Conservation (phyloP, 2,113 vertebrate genomes). For the Vireo altiloquus region DNA sequence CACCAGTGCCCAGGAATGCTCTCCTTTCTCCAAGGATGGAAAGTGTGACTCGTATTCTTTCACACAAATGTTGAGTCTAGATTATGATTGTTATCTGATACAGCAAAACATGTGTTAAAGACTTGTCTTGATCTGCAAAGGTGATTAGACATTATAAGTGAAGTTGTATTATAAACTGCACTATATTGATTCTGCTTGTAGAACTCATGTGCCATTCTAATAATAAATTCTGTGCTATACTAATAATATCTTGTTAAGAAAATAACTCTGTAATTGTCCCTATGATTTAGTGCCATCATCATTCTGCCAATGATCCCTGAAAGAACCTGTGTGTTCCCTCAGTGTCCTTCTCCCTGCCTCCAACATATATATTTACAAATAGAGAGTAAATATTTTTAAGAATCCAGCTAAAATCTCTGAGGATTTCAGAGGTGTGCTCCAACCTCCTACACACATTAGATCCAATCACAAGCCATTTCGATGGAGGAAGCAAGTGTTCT, state of each 20-base stretch:
- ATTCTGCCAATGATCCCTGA: neutral
- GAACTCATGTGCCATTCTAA: neutral
- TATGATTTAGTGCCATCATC: neutral
- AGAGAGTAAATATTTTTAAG: neutral
- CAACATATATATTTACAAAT: neutral
- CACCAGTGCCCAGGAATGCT: neutral
- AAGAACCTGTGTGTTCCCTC: neutral
- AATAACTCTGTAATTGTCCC: neutral
- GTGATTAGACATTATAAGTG: neutral
- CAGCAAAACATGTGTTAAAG: neutral
- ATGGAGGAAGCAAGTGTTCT: neutral
- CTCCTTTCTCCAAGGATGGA: neutral
- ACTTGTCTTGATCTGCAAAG: neutral
- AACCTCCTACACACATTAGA: neutral
- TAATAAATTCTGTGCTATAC: neutral
- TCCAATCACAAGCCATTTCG: fast-evolving
- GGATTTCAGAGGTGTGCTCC: neutral
- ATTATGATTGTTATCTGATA: neutral
- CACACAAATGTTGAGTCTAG: neutral
- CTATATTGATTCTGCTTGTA: neutral
- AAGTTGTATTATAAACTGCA: neutral
- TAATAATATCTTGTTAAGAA: neutral
- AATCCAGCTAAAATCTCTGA: neutral
- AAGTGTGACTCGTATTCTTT: neutral
- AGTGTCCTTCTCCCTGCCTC: neutral